Base-by-base conservation (phyloP, 2,888 invertebrate species). In the Caprella mutica region DNA sequence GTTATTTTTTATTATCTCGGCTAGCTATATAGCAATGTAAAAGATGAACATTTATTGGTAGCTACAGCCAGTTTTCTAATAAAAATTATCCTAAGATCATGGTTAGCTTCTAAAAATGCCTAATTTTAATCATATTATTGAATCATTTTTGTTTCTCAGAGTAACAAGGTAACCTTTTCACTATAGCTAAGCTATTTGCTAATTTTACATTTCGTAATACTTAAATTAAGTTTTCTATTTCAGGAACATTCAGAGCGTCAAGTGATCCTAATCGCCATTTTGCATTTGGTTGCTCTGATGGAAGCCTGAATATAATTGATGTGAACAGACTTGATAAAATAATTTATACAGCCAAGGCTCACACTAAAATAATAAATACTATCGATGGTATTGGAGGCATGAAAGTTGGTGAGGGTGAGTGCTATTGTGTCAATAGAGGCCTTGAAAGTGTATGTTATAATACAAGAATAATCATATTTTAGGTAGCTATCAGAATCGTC, bases 311-410 rank as follows among this genome's bases (percentile, higher is more conserved):
- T 50, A 58, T 60, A 14, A 56, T 89, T 80, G 88, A 91, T 72
- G 72, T 92, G 55, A 89, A 90, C 70, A 80, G 81, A 64, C 78
- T 81, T 26, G 74, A 80, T 1, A 71, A 78, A 46, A 85, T 89
- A 19, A 75, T 88, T 1, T 94, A 89, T 70, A 83, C 85, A 63
- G 84, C 82, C 0, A 80, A 82, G 66, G 85, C 80, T 14, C 94
- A 96, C 70, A 80, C 78, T 21, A 83, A 84, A 66, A 88, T 93
- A 27, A 88, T 96, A 55, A 94, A 96, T 73, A 76, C 83, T 9
- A 86, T 96, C 58, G 94, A 94, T 76, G 93, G 86, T 1, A 81
- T 93, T 66, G 93, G 87, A 2, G 94, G 94, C 0, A 80, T 79
- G 35, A 81, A 79, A 52, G 72, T 82, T 2, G 86, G 87, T 12